phyloP scores from a whole-genome alignment of 2,113 vertebrate species.

The Toxotes chatareus region DNA sequence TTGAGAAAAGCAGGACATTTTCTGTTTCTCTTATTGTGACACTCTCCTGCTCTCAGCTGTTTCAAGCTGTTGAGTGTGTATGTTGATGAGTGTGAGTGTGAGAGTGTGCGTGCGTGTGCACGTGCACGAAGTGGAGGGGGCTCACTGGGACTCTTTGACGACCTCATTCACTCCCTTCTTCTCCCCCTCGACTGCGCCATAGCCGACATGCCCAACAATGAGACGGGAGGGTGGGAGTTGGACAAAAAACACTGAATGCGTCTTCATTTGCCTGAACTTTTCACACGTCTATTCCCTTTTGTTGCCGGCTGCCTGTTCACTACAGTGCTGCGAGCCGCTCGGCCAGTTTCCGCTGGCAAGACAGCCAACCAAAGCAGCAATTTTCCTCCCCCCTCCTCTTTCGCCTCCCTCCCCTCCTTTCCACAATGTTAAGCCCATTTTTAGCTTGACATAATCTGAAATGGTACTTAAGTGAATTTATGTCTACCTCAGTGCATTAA shows the following conservation, averaged over 20 bases:
- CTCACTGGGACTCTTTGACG: constrained; percentile 74
- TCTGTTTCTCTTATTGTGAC: constrained; percentile 64
- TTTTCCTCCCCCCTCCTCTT: constrained; percentile 51
- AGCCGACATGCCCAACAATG: constrained; percentile 76
- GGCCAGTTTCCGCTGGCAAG: constrained; percentile 78
- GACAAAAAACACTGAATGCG: constrained; percentile 75
- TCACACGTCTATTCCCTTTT: constrained; percentile 81
- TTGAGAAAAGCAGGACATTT: constrained; percentile 63
- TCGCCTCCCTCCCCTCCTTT: constrained; percentile 45
- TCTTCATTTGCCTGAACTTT: constrained; percentile 86
- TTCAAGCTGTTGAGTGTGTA: constrained; percentile 57
- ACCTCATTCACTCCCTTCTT: constrained; percentile 77
- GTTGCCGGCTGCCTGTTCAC: constrained; percentile 69
- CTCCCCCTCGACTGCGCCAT: constrained; percentile 48
- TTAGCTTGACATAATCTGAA: constrained; percentile 85
- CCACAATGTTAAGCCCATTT: constrained; percentile 81
- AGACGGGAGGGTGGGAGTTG: constrained; percentile 62
- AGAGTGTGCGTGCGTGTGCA: constrained; percentile 30
- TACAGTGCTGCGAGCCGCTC: constrained; percentile 60
- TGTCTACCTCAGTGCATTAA: constrained; percentile 86
- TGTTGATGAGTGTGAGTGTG: constrained; percentile 10
- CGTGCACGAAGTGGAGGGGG: constrained; percentile 41
- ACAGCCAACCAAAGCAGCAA: constrained; percentile 66
- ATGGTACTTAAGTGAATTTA: constrained; percentile 87
- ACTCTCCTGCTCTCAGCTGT: constrained; percentile 69